Evolutionary conservation across 1,140 invertebrate species (phyloP), one percentile per base, ranked within the genome.

Genomic region (Chlorops oryzae): DNA sequence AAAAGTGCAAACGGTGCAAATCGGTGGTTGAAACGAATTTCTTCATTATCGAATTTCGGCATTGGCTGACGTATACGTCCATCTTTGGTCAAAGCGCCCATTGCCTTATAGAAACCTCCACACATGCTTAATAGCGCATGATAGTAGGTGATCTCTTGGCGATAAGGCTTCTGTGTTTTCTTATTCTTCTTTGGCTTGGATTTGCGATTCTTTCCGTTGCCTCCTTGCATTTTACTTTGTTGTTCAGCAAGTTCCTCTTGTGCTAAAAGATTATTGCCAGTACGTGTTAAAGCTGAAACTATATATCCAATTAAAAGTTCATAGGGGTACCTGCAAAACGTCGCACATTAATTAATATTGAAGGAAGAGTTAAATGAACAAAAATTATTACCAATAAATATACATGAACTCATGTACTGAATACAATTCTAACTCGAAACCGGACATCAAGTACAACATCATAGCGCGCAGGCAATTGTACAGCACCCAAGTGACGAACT

Each of bases 351-450:
- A n/a, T 25, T n/a, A n/a, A n/a, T n/a, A n/a, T n/a, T n/a, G 13
- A 20, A 12, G 23, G n/a, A n/a, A n/a, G n/a, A n/a, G n/a, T n/a
- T n/a, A n/a, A 39, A 39, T 12, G 7, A 39, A 39, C 18, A 7
- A 7, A 9, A 24, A 23, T 28, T 41, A 74, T 74, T 71, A 85
- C 92, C 92, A 95, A 76, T 86, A 96, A 55, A 96, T 87, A 65
- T 95, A 98, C 61, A 94, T 86, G 74, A 92, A 97, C 76, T 98
- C 95, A 68, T 96, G 93, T n/a, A 87, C 83, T 35, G 90, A 91
- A 76, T 97, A 98, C 1, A 98, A 74, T 70, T 97, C 93, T 15
- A 98, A 75, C 66, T 98, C 94, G 62, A 98, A 92, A 0, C 95
- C 95, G 44, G 90, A 88, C 50, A 97, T 78, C 20, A 96, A 77